A percentile compares a stretch with the other conserved stretches of the same genome.
Evolutionary conservation across 2,888 invertebrate species (phyloP).

Genomic region (Eupithecia subumbrata): DNA sequence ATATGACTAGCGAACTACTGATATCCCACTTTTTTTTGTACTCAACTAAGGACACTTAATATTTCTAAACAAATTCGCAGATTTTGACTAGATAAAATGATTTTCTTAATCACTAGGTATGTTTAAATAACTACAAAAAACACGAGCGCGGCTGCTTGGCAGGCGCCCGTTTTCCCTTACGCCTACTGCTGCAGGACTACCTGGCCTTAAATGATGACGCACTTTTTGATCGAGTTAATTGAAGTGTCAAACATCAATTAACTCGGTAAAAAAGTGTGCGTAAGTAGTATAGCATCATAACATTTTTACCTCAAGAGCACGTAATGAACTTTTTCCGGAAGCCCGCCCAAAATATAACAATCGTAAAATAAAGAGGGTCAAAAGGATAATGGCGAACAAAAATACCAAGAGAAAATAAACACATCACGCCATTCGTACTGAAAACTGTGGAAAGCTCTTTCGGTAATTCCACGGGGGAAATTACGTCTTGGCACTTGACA

Average conservation of each 20-base stretch:
- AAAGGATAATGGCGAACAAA: constrained; percentile 13
- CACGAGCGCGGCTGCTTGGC: too few species aligned
- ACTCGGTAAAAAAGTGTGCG: neutral
- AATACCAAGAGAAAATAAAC: constrained; percentile 19
- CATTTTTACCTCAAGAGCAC: neutral
- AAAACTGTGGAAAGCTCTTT: constrained; percentile 27
- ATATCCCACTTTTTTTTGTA: too few species aligned
- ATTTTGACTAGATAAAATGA: too few species aligned
- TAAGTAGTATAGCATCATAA: neutral
- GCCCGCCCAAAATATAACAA: neutral
- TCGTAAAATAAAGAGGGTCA: constrained; percentile 7
- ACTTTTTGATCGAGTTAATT: neutral
- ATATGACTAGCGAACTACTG: too few species aligned
- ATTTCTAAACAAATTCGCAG: too few species aligned
- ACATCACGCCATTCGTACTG: constrained; percentile 17
- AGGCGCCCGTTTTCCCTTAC: too few species aligned
- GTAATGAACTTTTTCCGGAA: neutral
- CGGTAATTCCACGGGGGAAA: constrained; percentile 31
- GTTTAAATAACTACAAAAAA: too few species aligned
- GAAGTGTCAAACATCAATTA: neutral
- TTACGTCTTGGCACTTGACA: constrained; percentile 30
- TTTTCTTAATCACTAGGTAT: too few species aligned
- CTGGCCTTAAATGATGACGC: too few species aligned
- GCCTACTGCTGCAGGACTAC: too few species aligned
- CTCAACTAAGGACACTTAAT: too few species aligned